phyloP scores from a whole-genome alignment of 2,888 invertebrate genomes.

The Cinara cedri region DNA sequence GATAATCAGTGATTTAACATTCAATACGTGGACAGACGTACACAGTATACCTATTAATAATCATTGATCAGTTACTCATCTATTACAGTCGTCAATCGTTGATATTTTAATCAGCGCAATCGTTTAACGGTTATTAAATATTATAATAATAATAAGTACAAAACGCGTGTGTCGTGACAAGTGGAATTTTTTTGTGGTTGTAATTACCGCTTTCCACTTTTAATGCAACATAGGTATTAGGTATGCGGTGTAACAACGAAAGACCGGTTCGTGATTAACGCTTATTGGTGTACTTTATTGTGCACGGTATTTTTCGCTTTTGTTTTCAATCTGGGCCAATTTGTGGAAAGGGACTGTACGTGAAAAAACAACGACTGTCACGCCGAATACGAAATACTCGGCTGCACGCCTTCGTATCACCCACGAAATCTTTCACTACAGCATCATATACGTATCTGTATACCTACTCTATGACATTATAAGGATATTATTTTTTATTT shows the following conservation, averaged over 20 bases:
- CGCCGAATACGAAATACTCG: conserved; percentile 45
- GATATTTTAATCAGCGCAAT: conserved; percentile 24
- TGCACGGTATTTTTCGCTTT: neutral
- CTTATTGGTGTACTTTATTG: conserved; percentile 19
- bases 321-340: conserved; percentile 34
- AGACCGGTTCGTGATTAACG: conserved; percentile 48
- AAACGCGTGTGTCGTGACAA: conserved; percentile 26
- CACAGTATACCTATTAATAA: neutral
- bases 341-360: neutral
- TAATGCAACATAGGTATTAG: neutral
- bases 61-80: neutral
- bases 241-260: neutral
- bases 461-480: conserved; percentile 8
- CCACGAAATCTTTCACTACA: conserved; percentile 52
- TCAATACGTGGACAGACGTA: neutral
- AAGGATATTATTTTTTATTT: conserved; percentile 3
- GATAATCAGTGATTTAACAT: conserved; percentile 6
- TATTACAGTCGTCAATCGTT: conserved; percentile 16
- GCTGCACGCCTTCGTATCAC: conserved; percentile 51
- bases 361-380: conserved; percentile 24
- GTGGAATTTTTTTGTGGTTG: neutral
- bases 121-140: conserved; percentile 26
- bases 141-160: neutral
- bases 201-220: conserved; percentile 50
- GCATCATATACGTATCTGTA: neutral